Evolutionary conservation across 1,140 invertebrate genomes (phyloP).

Genomic region (Goniozus legneri): DNA sequence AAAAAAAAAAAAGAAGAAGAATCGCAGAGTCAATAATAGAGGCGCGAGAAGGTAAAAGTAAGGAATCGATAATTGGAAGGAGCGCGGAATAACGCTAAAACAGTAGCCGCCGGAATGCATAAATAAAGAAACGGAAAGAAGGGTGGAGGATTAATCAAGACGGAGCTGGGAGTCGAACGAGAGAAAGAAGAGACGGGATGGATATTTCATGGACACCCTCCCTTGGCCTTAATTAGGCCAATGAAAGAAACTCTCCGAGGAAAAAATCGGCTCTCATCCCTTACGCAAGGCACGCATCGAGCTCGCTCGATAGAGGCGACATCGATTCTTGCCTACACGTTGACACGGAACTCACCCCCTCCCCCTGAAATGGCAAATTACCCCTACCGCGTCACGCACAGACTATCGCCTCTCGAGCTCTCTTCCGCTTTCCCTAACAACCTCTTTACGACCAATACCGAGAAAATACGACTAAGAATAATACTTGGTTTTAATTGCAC

Average conservation of each 20-base stretch:
- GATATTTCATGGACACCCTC: no score
- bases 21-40: no score
- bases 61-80: no score
- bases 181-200: background rate
- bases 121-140: background rate
- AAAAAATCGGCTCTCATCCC: background rate
- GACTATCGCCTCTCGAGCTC: background rate
- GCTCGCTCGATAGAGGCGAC: conserved; percentile 17
- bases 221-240: conserved; percentile 14
- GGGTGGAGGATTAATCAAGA: background rate
- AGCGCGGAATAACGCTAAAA: background rate
- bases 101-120: no score
- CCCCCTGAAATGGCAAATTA: conserved; percentile 1
- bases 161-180: background rate
- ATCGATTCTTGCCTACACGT: conserved; percentile 25
- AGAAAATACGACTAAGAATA: no score
- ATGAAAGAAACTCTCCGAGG: conserved; percentile 5
- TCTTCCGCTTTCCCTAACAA: no score
- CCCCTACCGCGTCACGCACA: background rate
- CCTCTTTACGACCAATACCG: no score
- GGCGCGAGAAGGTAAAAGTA: no score
- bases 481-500: no score
- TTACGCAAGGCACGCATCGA: background rate
- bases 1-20: no score
- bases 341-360: no score